Conservation (phyloP, 2,113 vertebrate species). For the Serranochromis macrocephalus region DNA sequence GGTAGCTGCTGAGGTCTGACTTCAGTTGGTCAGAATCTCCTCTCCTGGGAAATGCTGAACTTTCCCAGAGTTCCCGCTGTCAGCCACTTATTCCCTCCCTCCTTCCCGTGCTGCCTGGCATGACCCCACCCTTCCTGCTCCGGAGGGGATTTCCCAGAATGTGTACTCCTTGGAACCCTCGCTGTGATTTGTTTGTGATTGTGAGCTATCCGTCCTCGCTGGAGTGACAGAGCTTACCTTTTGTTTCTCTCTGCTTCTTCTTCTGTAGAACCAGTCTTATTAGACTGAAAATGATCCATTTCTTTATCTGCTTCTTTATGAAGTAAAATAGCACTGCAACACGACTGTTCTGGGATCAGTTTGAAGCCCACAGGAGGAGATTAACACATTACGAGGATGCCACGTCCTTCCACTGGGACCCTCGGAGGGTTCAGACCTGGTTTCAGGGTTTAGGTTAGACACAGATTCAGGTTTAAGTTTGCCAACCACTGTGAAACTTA, state of each 20-base stretch:
- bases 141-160: slow-evolving; percentile 35
- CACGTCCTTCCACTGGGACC: not conserved
- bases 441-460: not conserved
- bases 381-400: not conserved
- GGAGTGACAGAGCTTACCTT: not conserved
- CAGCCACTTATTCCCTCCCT: not conserved
- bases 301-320: not conserved
- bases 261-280: not conserved
- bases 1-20: not conserved
- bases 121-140: slow-evolving; percentile 19
- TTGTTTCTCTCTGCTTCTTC: not conserved
- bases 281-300: not conserved
- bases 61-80: not conserved
- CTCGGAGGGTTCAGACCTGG: not conserved
- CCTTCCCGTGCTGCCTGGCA: not conserved
- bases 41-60: not conserved
- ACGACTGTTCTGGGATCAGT: not conserved
- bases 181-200: not conserved
- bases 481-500: not conserved
- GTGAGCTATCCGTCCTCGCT: not conserved
- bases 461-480: not conserved
- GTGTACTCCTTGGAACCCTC: not conserved
- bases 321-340: not conserved
- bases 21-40: not conserved
- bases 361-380: not conserved